Conservation (phyloP, 2,113 vertebrate species). For the Rhipidura dahli region DNA sequence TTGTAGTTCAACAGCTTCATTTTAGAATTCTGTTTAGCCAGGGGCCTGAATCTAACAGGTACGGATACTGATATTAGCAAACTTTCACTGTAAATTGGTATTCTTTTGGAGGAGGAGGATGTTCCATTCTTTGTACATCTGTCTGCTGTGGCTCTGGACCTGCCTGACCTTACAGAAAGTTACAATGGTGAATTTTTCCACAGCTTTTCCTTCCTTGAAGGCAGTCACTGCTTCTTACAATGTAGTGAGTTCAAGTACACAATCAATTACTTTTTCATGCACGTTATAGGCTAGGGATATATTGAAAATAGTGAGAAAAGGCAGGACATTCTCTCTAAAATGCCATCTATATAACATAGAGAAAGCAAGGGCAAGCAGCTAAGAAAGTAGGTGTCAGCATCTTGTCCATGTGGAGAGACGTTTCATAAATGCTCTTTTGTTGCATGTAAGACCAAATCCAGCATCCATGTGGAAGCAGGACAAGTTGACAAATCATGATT, state of each 20-base stretch:
- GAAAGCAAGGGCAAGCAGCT: background rate
- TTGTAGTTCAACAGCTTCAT: background rate
- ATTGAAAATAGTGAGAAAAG: background rate
- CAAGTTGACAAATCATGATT: background rate
- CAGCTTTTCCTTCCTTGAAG: background rate
- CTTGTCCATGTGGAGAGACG: background rate
- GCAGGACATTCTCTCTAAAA: background rate
- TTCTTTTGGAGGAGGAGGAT: background rate
- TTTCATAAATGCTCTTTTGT: background rate
- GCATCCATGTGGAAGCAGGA: background rate
- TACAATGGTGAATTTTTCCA: background rate
- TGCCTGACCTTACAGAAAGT: background rate
- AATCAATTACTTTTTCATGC: background rate
- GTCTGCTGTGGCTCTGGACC: background rate
- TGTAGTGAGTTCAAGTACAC: background rate
- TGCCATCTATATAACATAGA: background rate
- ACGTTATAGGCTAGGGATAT: background rate
- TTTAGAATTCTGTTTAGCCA: background rate
- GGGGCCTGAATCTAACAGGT: background rate
- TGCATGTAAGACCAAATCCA: background rate
- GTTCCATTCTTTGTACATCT: background rate
- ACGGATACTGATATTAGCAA: background rate
- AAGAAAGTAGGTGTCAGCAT: background rate
- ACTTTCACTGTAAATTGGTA: background rate
- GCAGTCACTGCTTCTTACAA: background rate